Evolutionary conservation across 92 coral and sea anemone species (phyloP), one percentile per base, ranked within the genome.

Genomic region (Paragorgia papillata): DNA sequence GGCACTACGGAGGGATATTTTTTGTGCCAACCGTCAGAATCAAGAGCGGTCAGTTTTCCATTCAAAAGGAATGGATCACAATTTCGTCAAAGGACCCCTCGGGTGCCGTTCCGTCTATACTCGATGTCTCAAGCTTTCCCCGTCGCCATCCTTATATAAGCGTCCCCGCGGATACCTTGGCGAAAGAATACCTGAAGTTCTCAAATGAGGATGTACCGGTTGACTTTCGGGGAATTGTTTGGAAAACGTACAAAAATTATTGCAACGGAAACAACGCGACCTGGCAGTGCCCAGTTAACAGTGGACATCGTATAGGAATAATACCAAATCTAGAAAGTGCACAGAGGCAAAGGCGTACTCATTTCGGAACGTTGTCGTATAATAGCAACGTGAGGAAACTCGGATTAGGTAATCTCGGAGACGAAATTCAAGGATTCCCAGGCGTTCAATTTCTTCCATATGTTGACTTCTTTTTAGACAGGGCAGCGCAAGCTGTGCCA

Each of bases 401-500:
- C 18, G 12, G 18, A 4, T 28, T n/a, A 2, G 30, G 77, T 7
- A 78, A 78, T 66, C 74, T 78, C 5, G 76, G 62, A 19, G 76
- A 78, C 30, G 83, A 78, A 32, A 63, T 78, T 57, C 76, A 64
- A 22, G 83, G 83, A 43, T 62, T 78, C 20, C 63, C 83, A 1
- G 82, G 82, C 32, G 14, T 77, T 9, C 82, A 77, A 34, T 77
- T 77, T 20, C 18, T 77, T 40, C 83, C 83, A 18, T 78, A 39
- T n/a, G 58, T 22, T 51, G 58, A 51, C 58, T 5, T 34, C 7
- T 64, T 78, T 55, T 6, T 78, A 0, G 83, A 78, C 12, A 62
- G 61, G 22, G 83, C 43, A 22, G 18, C 35, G 27, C 43, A 39
- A 7, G 24, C 14, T 48, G 34, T 18, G 18, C 20, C 63, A 1